phyloP scores from a whole-genome alignment of 2,797 vertebrate species.

The Melanotaenia nigrans region DNA sequence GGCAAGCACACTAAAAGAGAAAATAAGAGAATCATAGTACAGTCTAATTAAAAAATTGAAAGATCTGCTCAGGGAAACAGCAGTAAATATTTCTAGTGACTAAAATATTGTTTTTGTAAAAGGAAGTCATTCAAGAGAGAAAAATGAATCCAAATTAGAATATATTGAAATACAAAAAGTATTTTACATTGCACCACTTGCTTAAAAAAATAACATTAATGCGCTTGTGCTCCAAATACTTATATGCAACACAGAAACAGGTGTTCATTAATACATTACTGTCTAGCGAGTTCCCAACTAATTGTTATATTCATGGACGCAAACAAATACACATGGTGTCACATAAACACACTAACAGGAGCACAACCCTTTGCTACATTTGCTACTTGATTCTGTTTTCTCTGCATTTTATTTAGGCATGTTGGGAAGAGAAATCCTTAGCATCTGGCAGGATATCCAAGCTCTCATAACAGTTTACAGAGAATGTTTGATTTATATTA shows the following conservation, averaged over 20 bases:
- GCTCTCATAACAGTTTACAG: no score
- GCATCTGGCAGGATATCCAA: no score
- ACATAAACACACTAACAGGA: neutral
- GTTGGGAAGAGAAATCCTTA: no score
- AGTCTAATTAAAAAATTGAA: conserved; percentile 20
- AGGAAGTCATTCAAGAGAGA: conserved; percentile 11
- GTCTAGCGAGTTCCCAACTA: neutral
- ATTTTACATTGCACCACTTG: conserved; percentile 26
- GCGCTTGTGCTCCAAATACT: conserved; percentile 8
- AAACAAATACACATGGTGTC: conserved; percentile 4
- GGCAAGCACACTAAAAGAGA: neutral
- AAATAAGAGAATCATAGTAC: neutral
- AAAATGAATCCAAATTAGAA: conserved; percentile 24
- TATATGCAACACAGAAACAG: conserved; percentile 28
- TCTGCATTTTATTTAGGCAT: no score
- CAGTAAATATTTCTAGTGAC: conserved; percentile 6
- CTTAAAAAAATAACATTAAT: conserved; percentile 41
- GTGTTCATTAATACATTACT: conserved; percentile 47
- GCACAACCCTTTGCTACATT: neutral
- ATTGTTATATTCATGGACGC: neutral
- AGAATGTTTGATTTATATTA: conserved; percentile 1
- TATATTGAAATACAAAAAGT: neutral
- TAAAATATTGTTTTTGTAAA: conserved; percentile 11
- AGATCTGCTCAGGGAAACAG: conserved; percentile 1
- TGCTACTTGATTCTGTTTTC: neutral